Base-by-base conservation (phyloP, 1,140 invertebrate species). In the Aethina tumida region DNA sequence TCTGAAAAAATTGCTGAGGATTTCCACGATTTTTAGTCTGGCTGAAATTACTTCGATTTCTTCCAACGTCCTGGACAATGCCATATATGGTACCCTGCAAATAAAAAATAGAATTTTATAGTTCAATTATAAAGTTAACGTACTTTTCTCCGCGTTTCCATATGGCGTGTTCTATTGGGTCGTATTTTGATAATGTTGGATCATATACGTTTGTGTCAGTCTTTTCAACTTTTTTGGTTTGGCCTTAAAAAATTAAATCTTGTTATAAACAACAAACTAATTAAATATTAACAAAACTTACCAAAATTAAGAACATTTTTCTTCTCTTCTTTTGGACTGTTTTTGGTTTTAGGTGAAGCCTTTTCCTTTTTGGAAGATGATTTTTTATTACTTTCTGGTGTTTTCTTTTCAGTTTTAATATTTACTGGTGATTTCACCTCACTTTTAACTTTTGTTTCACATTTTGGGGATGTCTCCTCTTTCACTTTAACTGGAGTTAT, bases 21-120 rank as follows among this genome's bases (percentile, higher is more conserved):
- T 93, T 65, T 97, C 88, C 13, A 98, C 80, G 52, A 93, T 98
- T 65, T 95, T 94, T 28, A 99, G 69, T 20, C 95, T 73, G 0
- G 84, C 82, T 32, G 84, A 88, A 0, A 82, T 86, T 8, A 74
- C 79, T 67, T 99, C 95, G 33, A 99, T 97, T 5, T 77, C 66
- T 62, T 96, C 84, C 48, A 98, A 73, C 1, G 95, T 98, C 56
- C 76, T 80, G 0, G 93, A 79, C 16, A 98, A 60, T 0, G 94
- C 94, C 22, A 94, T 61, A 59, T 98, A 99, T 0, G 96, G 95
- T 20, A 94, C 82, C 47, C 84, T 90, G 53, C 22, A 66, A 71
- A 47, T 9, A 40, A 26, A 13, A 30, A 44, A 20, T 14, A 32
- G 13, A 38, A 10, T 16, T 19, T 18, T 19, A 19, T 9, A 15